These are phyloP conservation scores for Melanotaenia boesemani DNA, from an alignment of 2,797 vertebrate genomes.

Conservation along the genomic window DNA sequence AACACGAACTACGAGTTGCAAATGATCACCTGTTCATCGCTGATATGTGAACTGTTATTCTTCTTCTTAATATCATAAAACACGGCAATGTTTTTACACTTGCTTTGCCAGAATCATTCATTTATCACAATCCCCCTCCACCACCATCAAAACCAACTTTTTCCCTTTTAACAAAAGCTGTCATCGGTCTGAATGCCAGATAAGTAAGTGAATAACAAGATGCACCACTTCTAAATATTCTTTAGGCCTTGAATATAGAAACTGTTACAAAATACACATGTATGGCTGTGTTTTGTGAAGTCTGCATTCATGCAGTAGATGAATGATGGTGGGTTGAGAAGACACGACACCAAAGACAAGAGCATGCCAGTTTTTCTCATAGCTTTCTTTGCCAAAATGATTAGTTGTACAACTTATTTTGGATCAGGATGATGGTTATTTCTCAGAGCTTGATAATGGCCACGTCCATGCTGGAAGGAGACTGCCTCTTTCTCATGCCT, in stretches of 20 bases:
- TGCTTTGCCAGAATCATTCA: not conserved
- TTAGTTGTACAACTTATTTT: constrained; percentile 1
- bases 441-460: not conserved
- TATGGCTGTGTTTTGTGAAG: not conserved
- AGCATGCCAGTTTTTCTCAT: not conserved
- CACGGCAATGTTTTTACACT: not conserved
- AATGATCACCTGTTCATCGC: not conserved
- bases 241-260: not conserved
- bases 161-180: too few relatives aligned
- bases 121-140: not conserved
- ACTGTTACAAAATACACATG: not conserved
- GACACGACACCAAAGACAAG: not conserved
- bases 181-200: not conserved
- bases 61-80: not conserved
- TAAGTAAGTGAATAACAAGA: not conserved
- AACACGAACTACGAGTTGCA: not conserved
- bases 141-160: not conserved
- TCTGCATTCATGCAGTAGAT: not conserved
- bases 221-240: not conserved
- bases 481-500: not conserved
- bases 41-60: not conserved
- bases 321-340: not conserved
- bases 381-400: not conserved
- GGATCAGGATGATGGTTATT: not conserved
- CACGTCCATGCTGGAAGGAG: not conserved